A percentile compares a stretch with the other conserved stretches of the same genome.
phyloP scores from a whole-genome alignment of 1,140 invertebrate species.

The Vollenhovia emeryi region DNA sequence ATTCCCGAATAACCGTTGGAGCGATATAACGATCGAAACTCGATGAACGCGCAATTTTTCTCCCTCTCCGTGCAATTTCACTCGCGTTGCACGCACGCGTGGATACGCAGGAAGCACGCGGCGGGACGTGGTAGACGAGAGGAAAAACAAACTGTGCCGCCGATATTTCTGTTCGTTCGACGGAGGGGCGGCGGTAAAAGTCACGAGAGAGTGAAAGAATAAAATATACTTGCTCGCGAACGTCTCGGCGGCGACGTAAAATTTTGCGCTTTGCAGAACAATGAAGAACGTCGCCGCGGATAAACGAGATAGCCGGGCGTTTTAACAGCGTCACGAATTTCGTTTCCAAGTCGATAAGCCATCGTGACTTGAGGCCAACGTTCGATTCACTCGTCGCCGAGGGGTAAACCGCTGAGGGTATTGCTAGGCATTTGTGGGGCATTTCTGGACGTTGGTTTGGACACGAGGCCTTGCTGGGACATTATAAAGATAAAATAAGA shows the following conservation, averaged over 20 bases:
- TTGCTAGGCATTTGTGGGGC: no score
- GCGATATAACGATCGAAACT: neutral
- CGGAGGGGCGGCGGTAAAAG: neutral
- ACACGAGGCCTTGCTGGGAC: no score
- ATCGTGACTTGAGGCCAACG: neutral
- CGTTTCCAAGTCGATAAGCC: neutral
- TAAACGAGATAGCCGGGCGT: neutral
- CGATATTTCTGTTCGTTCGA: slow-evolving; percentile 41
- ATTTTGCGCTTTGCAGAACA: neutral
- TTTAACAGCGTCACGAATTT: neutral
- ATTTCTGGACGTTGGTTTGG: no score
- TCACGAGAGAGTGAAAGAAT: neutral
- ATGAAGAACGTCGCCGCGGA: no score
- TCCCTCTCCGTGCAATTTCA: slow-evolving; percentile 13
- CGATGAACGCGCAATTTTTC: slow-evolving; percentile 18
- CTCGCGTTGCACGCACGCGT: neutral
- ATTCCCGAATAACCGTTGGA: neutral
- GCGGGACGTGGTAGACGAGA: neutral
- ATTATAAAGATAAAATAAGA: no score
- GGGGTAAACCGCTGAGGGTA: no score
- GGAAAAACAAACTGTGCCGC: slow-evolving; percentile 12
- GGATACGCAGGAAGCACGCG: neutral
- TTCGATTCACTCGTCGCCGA: neutral
- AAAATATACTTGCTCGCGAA: neutral
- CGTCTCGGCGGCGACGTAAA: neutral